Evolutionary conservation across 2,113 vertebrate species (phyloP), one percentile per base, ranked within the genome.

Genomic region (Morphnarchus princeps): DNA sequence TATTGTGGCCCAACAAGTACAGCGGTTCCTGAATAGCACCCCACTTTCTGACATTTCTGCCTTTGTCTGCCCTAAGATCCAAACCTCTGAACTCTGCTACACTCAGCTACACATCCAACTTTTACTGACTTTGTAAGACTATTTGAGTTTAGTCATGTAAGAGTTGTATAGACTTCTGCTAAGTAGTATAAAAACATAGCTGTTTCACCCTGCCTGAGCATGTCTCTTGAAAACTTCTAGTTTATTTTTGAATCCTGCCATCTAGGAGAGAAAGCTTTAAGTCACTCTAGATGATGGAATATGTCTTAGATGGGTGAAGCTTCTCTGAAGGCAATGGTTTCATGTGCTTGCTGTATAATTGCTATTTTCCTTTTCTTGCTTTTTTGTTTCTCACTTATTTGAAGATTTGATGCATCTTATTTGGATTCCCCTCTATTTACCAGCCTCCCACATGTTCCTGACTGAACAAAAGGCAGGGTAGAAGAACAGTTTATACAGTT

Each of bases 81-180:
- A 55, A 40, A 50, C 16, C 54, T 17, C 32, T n/a, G 17, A 69
- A 9, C 28, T 58, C 28, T 43, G 40, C 72, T 29, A 1, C 0
- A 3, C 40, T 72, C 45, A 38, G 4, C 25, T 80, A 4, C 7
- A 34, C 61, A 8, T 67, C 16, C 29, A 40, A 0, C 15, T 42
- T 47, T 47, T 31, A 25, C 18, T 63, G 14, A 69, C 29, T 54
- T 54, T 43, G 65, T 59, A 22, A 57, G 17, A 7, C 8, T 82
- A 5, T 15, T 55, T 0, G 0, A n/a, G 24, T 50, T 42, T 9
- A 36, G 47, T 25, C 14, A 13, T 62, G 9, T 21, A n/a, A 42
- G 16, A 8, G 4, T 7, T 69, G 6, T 34, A 36, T 10, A 57
- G 16, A 12, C 11, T 47, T 66, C 40, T 66, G 24, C 45, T 52